These are phyloP conservation scores for Rhyzopertha dominica DNA, from an alignment of 1,140 invertebrate species.

Conservation along the genomic window DNA sequence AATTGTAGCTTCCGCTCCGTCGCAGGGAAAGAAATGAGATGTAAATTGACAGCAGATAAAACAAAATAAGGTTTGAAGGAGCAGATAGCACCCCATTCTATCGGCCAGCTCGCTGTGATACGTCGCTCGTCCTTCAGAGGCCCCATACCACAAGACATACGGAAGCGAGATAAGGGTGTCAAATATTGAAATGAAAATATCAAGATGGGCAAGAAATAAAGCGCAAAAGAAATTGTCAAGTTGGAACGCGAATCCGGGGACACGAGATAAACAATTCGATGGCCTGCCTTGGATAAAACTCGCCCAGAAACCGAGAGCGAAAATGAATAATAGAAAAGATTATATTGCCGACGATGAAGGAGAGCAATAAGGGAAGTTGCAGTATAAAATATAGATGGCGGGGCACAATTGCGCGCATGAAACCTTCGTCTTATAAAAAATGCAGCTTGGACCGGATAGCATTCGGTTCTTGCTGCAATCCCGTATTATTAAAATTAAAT, in stretches of 20 bases:
- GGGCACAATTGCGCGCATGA: neutral
- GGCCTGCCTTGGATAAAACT: constrained; percentile 4
- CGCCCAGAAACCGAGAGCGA: constrained; percentile 6
- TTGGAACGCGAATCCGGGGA: constrained; percentile 3
- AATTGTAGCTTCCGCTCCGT: neutral
- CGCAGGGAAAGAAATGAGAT: constrained; percentile 15
- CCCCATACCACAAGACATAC: no score
- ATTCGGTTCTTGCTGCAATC: no score
- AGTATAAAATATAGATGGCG: constrained; percentile 21
- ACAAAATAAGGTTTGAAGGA: constrained; percentile 8
- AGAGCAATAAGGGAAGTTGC: constrained; percentile 19
- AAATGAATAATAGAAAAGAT: constrained; percentile 24
- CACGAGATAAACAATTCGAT: constrained; percentile 12
- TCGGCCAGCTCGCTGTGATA: no score
- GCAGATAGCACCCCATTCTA: constrained; percentile 10
- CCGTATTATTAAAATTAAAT: no score
- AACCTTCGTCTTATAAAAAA: neutral
- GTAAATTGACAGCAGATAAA: constrained; percentile 21
- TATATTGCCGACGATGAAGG: constrained; percentile 20
- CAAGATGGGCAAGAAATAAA: constrained; percentile 6
- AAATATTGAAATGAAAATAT: constrained; percentile 15
- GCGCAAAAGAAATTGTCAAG: constrained; percentile 12
- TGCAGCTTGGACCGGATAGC: no score
- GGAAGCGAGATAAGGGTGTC: constrained; percentile 12
- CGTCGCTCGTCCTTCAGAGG: no score